These are phyloP conservation scores for Antidorcas marsupialis DNA, from an alignment of 2,113 vertebrate species.

Conservation along the genomic window DNA sequence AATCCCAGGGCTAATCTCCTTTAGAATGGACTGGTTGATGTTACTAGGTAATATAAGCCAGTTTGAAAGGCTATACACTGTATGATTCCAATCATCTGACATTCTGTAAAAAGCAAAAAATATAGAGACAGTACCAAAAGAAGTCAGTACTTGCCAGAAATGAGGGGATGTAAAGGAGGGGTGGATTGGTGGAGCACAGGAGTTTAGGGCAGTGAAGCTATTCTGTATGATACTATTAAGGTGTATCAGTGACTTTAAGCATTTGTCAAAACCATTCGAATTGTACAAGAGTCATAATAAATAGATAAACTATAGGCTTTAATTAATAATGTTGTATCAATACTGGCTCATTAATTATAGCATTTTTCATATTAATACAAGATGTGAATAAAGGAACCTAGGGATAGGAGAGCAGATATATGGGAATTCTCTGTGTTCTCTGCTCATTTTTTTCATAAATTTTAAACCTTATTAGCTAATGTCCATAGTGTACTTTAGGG, in stretches of 20 bases:
- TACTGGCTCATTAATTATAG: not conserved
- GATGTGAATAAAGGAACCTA: not conserved
- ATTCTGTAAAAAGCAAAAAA: not conserved
- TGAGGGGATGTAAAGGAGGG: not conserved
- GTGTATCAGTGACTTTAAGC: not conserved
- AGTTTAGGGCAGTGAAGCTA: not conserved
- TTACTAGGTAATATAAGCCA: not conserved
- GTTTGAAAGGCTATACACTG: not conserved
- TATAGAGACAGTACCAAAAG: not conserved
- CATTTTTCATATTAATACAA: not conserved
- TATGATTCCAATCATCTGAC: not conserved
- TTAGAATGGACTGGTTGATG: too few species aligned
- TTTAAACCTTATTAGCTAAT: not conserved
- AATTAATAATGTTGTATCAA: not conserved
- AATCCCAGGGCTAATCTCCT: too few species aligned
- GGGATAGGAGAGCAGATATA: not conserved
- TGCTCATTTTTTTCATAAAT: not conserved
- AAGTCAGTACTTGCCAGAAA: not conserved
- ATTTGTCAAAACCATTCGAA: not conserved
- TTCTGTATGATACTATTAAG: not conserved
- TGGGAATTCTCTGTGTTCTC: not conserved
- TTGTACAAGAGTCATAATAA: not conserved
- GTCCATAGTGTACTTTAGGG: not conserved
- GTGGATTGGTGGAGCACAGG: not conserved
- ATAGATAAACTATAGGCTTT: not conserved